Evolutionary conservation across 1,140 invertebrate species (phyloP).

Genomic region (Caenorhabditis briggsae): DNA sequence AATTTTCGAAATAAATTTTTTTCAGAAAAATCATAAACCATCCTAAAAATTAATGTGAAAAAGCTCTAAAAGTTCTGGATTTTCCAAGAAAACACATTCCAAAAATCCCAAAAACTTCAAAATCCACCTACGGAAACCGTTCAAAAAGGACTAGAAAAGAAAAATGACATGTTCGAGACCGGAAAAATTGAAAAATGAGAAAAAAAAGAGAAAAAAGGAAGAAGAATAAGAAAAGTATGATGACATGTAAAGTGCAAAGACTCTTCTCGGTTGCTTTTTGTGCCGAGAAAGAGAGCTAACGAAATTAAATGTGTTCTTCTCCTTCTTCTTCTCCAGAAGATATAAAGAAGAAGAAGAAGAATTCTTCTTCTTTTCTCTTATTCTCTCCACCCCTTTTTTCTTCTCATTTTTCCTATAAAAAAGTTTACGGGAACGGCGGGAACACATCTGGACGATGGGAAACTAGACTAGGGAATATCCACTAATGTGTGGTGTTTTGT

Average conservation of each 20-base stretch:
- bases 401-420: conserved; percentile 8
- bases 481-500: too few relatives aligned
- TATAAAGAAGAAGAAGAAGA: conserved; percentile 1
- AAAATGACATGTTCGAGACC: neutral
- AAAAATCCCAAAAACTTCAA: too few relatives aligned
- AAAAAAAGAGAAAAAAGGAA: neutral
- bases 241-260: conserved; percentile 55
- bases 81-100: too few relatives aligned
- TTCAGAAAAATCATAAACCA: too few relatives aligned
- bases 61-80: too few relatives aligned
- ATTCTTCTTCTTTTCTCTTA: neutral
- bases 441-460: conserved; percentile 7
- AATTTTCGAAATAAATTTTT: too few relatives aligned
- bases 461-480: neutral
- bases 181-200: neutral
- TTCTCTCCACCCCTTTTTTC: neutral
- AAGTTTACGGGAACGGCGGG: neutral
- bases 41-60: too few relatives aligned
- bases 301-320: conserved; percentile 34
- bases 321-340: neutral
- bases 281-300: conserved; percentile 14
- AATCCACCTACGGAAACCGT: too few relatives aligned
- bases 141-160: neutral
- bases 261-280: conserved; percentile 32
- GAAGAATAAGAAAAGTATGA: conserved; percentile 38